Evolutionary conservation across 2,113 vertebrate genomes (phyloP), one percentile per base, ranked within the genome.

Genomic region (Planiliza haematocheilus): DNA sequence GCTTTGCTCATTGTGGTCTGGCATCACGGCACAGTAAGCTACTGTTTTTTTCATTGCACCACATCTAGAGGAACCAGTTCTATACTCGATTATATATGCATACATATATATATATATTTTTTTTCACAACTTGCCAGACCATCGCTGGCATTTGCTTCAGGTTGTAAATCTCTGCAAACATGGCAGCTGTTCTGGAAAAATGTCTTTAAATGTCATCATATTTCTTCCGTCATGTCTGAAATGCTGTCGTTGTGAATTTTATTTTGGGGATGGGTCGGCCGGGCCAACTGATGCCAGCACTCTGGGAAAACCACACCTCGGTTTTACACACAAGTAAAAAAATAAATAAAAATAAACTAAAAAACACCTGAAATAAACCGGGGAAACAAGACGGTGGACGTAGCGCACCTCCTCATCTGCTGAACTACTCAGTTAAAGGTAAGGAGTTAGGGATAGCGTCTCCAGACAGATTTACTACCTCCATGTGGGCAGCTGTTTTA

Each of bases 121-220:
- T 64, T 17, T 7, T 43, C 24, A 41, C 41, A 11, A 0, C n/a
- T 67, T 17, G 50, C 57, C 30, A 39, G 38, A 21, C 60, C 16
- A 1, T 52, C 58, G 41, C 12, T 39, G 37, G 7, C 49, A 17
- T 56, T 38, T 1, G 34, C 71, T 62, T 52, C 43, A 42, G 30
- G 46, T 53, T 41, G 61, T 65, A 67, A 70, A 85, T 63, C 63
- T 70, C 1, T 0, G 39, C 60, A 66, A 78, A 79, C 58, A 59
- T 43, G 52, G 58, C 51, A 67, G 46, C 53, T 74, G 64, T 21
- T 74, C 42, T 53, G 56, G 21, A 60, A 59, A 70, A 48, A 34
- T 42, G 50, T 24, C 46, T 65, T 52, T 65, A 80, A 63, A 70
- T 46, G 49, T 64, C 61, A 34, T 43, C 56, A 53, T 49, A 48